Percentiles rank a stretch among this genome's conserved stretches.
Evolutionary conservation across 2,888 invertebrate species (phyloP).

Genomic region (Tipula unca): DNA sequence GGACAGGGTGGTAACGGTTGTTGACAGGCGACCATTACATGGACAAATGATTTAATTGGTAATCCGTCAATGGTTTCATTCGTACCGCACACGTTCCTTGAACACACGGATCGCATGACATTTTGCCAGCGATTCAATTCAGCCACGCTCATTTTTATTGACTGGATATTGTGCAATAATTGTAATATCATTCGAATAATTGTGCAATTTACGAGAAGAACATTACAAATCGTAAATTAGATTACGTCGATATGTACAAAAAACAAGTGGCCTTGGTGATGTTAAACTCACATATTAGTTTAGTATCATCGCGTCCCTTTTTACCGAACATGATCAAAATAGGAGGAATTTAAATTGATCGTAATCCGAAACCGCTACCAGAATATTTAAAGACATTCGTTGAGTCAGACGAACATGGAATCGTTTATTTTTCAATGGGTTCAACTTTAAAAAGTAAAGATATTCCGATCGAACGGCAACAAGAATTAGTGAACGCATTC

Average conservation of each 20-base stretch:
- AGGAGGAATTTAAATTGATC: slow-evolving; percentile 39
- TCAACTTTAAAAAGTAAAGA: slow-evolving; percentile 37
- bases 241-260: slow-evolving; percentile 23
- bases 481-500: slow-evolving; percentile 14
- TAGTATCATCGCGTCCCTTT: slow-evolving; percentile 36
- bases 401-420: slow-evolving; percentile 40
- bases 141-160: background rate
- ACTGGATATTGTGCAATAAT: background rate
- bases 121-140: slow-evolving; percentile 32
- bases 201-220: background rate
- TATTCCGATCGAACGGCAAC: slow-evolving; percentile 28
- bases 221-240: background rate
- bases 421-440: no score
- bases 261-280: slow-evolving; percentile 35
- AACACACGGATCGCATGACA: slow-evolving; percentile 37
- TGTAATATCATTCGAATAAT: background rate
- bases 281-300: slow-evolving; percentile 37
- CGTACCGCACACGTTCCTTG: slow-evolving; percentile 32
- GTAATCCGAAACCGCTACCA: slow-evolving; percentile 33
- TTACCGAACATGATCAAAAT: slow-evolving; percentile 41
- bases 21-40: no score
- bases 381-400: slow-evolving; percentile 39
- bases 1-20: no score
- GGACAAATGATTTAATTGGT: slow-evolving; percentile 27
- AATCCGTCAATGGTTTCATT: slow-evolving; percentile 38